Percentiles rank a stretch among this genome's conserved stretches.
These are phyloP conservation scores for Drosophila mulleri DNA, from an alignment of 2,888 invertebrate species.

Conservation along the genomic window DNA sequence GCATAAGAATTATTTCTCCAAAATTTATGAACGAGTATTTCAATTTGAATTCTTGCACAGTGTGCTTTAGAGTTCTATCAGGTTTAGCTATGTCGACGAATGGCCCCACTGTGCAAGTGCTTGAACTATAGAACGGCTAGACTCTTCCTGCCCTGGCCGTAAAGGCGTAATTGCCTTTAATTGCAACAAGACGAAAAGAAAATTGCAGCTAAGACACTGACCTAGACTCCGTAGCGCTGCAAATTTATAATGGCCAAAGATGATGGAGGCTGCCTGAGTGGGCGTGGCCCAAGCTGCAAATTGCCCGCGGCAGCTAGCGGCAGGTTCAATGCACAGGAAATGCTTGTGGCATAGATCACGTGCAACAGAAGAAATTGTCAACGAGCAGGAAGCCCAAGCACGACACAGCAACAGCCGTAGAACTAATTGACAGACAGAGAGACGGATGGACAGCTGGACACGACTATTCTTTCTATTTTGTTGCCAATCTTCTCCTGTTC, in stretches of 20 bases:
- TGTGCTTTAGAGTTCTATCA: slow-evolving; percentile 4
- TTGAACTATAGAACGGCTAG: slow-evolving; percentile 6
- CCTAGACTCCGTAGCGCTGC: slow-evolving; percentile 72
- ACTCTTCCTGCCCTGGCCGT: slow-evolving; percentile 52
- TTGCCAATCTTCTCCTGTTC: slow-evolving; percentile 18
- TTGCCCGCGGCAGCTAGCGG: slow-evolving; percentile 10
- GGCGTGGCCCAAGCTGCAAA: slow-evolving; percentile 49
- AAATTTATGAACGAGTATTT: not conserved
- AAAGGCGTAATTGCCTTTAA: slow-evolving; percentile 81
- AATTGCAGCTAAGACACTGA: slow-evolving; percentile 82
- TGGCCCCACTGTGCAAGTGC: not conserved
- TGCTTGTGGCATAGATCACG: slow-evolving; percentile 61
- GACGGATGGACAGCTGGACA: slow-evolving; percentile 62
- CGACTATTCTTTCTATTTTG: slow-evolving; percentile 21
- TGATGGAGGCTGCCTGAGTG: slow-evolving; percentile 20
- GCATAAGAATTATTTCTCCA: not conserved
- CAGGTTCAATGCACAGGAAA: slow-evolving; percentile 67
- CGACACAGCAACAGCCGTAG: slow-evolving; percentile 19
- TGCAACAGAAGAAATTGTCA: slow-evolving; percentile 57
- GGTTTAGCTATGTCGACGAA: not conserved
- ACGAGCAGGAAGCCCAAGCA: slow-evolving; percentile 57
- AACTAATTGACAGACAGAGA: slow-evolving; percentile 81
- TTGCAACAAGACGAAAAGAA: slow-evolving; percentile 68
- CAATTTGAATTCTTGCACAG: not conserved
- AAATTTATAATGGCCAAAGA: slow-evolving; percentile 65